These are phyloP conservation scores for Bombus waltoni DNA, from an alignment of 1,140 invertebrate species.

Conservation along the genomic window DNA sequence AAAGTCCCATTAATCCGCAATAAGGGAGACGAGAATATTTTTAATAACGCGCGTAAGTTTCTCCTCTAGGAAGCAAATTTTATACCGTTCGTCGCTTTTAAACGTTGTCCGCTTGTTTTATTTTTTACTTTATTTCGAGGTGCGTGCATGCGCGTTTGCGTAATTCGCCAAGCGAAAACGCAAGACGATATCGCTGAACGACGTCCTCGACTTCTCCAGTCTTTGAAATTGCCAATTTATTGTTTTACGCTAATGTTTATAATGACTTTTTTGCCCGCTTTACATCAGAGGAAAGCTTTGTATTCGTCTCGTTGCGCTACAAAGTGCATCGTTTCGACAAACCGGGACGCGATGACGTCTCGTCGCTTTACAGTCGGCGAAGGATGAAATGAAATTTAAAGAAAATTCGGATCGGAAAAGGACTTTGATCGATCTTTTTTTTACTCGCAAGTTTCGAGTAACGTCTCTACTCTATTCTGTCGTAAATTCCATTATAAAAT, in stretches of 20 bases:
- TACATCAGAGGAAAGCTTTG: background rate
- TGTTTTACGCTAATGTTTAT: background rate
- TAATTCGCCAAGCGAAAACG: background rate
- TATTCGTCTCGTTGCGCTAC: background rate
- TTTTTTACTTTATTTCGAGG: background rate
- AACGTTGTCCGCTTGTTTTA: background rate
- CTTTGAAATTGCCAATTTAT: background rate
- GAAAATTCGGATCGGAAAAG: background rate
- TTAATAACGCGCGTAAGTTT: background rate
- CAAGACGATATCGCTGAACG: no score
- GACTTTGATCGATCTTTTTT: background rate
- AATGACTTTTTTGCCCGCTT: background rate
- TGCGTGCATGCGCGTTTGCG: no score
- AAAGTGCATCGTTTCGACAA: background rate
- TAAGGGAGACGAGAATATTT: background rate
- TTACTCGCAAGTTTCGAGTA: background rate
- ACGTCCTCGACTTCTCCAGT: background rate
- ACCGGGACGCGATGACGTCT: background rate
- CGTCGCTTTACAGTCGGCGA: background rate
- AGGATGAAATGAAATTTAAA: constrained; percentile 1
- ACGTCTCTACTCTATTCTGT: background rate
- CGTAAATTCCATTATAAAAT: background rate
- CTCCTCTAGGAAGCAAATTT: background rate
- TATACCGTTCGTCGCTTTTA: background rate
- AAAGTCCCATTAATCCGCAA: background rate